A percentile compares a stretch with the other conserved stretches of the same genome.
Conservation (phyloP, 1,140 invertebrate species). For the Zaprionus inermis region DNA sequence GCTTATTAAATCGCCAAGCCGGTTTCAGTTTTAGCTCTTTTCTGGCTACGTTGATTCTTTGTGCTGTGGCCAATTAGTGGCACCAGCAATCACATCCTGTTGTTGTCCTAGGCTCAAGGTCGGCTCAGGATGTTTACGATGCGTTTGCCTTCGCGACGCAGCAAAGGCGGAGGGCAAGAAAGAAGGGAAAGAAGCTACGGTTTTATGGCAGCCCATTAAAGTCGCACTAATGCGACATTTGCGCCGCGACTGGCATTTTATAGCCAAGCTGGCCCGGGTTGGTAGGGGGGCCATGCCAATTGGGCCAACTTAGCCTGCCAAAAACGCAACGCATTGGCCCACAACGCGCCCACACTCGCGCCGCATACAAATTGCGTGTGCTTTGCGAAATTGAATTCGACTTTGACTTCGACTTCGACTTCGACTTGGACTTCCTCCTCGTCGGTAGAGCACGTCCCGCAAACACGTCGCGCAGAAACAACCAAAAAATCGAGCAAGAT, state of each 20-base stretch:
- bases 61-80: slow-evolving; percentile 3
- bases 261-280: slow-evolving; percentile 48
- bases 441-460: slow-evolving; percentile 44
- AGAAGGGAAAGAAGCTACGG: neutral
- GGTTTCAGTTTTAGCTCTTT: neutral
- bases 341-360: neutral
- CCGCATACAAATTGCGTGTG: slow-evolving; percentile 69
- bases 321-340: neutral
- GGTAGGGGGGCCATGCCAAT: too few species aligned
- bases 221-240: slow-evolving; percentile 65
- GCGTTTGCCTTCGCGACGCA: neutral
- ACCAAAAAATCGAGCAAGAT: slow-evolving; percentile 58
- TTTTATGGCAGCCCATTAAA: slow-evolving; percentile 63
- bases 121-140: slow-evolving; percentile 36
- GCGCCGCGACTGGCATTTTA: slow-evolving; percentile 45
- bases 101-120: slow-evolving; percentile 48
- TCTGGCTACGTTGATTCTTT: neutral
- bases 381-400: slow-evolving; percentile 52
- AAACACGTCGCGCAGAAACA: slow-evolving; percentile 61
- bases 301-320: neutral
- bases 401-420: slow-evolving; percentile 6
- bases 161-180: neutral
- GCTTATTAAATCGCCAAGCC: slow-evolving; percentile 9
- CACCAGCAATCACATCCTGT: slow-evolving; percentile 46
- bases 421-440: slow-evolving; percentile 5